Evolutionary conservation across 2,888 invertebrate genomes (phyloP).

Genomic region (Gnatocerus cornutus): DNA sequence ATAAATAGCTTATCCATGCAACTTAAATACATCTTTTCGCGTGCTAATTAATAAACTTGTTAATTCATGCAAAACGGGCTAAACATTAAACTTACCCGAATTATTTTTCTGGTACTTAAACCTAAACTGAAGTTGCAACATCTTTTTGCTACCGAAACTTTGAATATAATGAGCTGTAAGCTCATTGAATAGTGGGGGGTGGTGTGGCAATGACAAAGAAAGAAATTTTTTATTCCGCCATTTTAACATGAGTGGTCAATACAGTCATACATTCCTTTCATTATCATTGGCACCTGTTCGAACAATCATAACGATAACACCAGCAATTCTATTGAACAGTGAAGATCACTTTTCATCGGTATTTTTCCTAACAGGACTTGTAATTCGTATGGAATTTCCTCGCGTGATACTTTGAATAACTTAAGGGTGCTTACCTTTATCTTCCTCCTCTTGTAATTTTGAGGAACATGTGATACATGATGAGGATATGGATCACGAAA

Average conservation of each 20-base stretch:
- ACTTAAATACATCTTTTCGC: background rate
- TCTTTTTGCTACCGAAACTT: constrained; percentile 7
- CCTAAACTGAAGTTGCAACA: constrained; percentile 19
- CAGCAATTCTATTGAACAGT: background rate
- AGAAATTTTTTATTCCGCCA: no score
- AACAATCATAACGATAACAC: background rate
- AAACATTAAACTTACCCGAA: constrained; percentile 14
- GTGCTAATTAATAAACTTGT: background rate
- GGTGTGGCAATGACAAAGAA: no score
- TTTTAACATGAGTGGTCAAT: no score
- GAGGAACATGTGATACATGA: no score
- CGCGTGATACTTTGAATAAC: no score
- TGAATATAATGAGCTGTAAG: background rate
- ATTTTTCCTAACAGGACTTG: no score
- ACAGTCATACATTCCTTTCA: background rate
- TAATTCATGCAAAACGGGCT: background rate
- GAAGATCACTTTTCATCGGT: no score
- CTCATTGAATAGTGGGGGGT: background rate
- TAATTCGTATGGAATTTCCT: no score
- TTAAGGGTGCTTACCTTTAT: no score
- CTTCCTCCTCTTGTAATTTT: no score
- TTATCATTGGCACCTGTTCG: background rate
- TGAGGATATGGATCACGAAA: no score
- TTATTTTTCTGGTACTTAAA: constrained; percentile 22
- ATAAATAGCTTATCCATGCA: constrained; percentile 11